Base-by-base conservation (phyloP, 64 coral and sea anemone species). In the Pocillopora damicornis region DNA sequence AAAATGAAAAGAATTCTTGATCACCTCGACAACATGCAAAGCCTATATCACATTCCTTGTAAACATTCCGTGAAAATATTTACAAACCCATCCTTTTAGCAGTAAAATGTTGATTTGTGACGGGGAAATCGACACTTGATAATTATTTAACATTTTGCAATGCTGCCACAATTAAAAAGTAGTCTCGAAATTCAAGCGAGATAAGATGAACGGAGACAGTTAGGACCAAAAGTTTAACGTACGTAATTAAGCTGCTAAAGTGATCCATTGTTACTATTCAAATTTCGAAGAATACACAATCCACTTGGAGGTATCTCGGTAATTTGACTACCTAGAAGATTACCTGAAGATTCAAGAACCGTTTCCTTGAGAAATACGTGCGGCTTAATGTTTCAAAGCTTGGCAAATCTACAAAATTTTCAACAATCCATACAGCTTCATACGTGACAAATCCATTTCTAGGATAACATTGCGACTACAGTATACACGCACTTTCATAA, bases 21-120 rank as follows among this genome's bases (percentile, higher is more conserved):
- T 4, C 64, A 15, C n/a, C 37, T 51, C 12, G 81, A 72, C 38
- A 85, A 85, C 81, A 85, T 56, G 37, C 18, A 20, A 58, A 72
- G 37, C 16, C 22, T 58, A 73, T 37, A 72, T 51, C 65, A 85
- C 66, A 51, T 85, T 56, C 35, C 63, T 26, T 10, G 37, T 72
- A 11, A 45, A 42, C 63, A 73, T 73, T 72, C 81, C 81, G 72
- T 77, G n/a, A 63, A 37, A 81, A 81, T 59, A 81, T 81, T 63
- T 81, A 63, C 59, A 25, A 81, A 45, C 37, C 5, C n/a, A 35
- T 63, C 79, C 58, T 63, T 81, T 81, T 81, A 63, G 26, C 79
- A 81, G 79, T 4, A 81, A 73, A 77, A 51, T 77, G 75, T 77
- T 57, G 35, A 58, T 18, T 77, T 58, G 14, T 18, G 75, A 20